A percentile compares a stretch with the other conserved stretches of the same genome.
phyloP scores from a whole-genome alignment of 2,113 vertebrate genomes.

The Amphiprion ocellaris region DNA sequence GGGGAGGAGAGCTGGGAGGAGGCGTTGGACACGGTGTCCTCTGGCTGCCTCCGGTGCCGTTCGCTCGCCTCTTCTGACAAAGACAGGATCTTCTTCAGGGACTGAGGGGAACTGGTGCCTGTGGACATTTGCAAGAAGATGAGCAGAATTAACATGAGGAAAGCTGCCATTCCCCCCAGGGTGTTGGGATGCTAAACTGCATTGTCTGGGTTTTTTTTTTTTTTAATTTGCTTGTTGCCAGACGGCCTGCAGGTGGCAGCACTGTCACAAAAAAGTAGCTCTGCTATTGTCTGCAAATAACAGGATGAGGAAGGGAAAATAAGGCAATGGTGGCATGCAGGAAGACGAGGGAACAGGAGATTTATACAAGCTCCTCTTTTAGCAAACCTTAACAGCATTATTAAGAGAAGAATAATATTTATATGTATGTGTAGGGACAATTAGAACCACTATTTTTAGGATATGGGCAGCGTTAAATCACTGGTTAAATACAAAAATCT shows the following conservation, averaged over 20 bases:
- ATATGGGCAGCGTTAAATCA: no score
- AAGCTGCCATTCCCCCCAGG: constrained; percentile 9
- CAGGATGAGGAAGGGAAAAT: constrained; percentile 20
- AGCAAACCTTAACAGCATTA: no score
- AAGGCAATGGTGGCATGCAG: not conserved
- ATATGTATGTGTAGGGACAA: no score
- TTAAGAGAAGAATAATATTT: no score
- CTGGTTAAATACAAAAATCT: no score
- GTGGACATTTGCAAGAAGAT: constrained; percentile 47
- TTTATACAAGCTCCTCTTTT: not conserved
- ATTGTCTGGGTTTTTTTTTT: constrained; percentile 47
- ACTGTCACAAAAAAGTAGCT: constrained; percentile 19
- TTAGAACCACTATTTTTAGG: no score
- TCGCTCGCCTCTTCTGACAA: constrained; percentile 96
- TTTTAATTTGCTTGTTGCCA: constrained; percentile 4
- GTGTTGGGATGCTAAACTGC: constrained; percentile 30
- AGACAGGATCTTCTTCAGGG: constrained; percentile 98
- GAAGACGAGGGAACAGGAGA: not conserved
- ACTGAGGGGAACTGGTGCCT: constrained; percentile 98
- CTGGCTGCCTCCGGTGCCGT: constrained; percentile 89
- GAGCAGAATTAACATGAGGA: constrained; percentile 55
- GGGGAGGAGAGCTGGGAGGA: constrained; percentile 94
- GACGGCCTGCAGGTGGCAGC: constrained; percentile 68
- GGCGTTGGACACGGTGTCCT: constrained; percentile 91
- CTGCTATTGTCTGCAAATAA: constrained; percentile 49